These are phyloP conservation scores for Lagorchestes hirsutus DNA, from an alignment of 2,797 vertebrate species.

Conservation along the genomic window DNA sequence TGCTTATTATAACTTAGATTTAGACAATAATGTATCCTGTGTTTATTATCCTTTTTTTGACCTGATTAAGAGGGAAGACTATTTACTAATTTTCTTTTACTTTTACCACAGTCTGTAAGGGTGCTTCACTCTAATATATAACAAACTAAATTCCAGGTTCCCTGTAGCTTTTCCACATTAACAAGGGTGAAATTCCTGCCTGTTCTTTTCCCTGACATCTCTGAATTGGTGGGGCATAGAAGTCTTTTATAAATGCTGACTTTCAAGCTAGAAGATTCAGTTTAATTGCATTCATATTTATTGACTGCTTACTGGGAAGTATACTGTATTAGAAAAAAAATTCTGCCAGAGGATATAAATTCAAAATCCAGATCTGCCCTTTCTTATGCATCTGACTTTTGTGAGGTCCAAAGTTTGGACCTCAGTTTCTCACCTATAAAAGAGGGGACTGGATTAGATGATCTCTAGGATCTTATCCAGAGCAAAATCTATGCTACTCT, in stretches of 20 bases:
- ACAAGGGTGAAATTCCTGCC: background rate
- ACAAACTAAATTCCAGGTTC: too few species aligned
- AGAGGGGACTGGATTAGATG: background rate
- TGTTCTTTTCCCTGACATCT: background rate
- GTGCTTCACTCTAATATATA: background rate
- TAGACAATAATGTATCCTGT: background rate
- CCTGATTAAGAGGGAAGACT: constrained; percentile 19
- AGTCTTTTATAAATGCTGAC: background rate
- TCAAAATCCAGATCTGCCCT: background rate
- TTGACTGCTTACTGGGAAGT: background rate
- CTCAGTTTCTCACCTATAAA: background rate
- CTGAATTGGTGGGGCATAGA: background rate
- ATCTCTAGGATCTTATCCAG: background rate
- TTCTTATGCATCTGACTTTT: background rate
- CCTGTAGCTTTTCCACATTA: background rate
- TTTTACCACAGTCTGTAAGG: background rate
- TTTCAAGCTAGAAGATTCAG: constrained; percentile 27
- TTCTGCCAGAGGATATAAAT: background rate
- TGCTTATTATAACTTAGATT: constrained; percentile 22
- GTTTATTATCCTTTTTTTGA: background rate
- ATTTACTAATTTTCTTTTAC: background rate
- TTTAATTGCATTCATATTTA: constrained; percentile 32
- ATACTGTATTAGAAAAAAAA: background rate
- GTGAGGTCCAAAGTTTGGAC: background rate
- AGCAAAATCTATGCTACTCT: background rate